A percentile compares a stretch with the other conserved stretches of the same genome.
Evolutionary conservation across 2,797 vertebrate genomes (phyloP).

Genomic region (Varecia variegata): DNA sequence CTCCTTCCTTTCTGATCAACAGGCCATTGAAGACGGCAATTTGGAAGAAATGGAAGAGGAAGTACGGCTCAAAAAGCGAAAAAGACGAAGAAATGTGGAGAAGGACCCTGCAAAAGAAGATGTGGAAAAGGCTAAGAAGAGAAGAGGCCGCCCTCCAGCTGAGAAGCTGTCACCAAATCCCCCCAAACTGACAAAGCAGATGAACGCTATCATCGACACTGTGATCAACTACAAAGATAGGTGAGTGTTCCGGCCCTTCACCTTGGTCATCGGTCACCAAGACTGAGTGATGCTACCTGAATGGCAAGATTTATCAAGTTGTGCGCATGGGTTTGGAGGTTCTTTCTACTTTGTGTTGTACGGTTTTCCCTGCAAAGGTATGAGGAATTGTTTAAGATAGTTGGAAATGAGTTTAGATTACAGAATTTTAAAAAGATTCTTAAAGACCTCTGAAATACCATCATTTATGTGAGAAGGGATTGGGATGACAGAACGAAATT

Average conservation of each 20-base stretch:
- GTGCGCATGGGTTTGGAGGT: accelerated
- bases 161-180: constrained; percentile 97
- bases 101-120: constrained; percentile 93
- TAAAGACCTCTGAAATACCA: not conserved
- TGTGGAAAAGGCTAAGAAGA: constrained; percentile 95
- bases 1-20: constrained; percentile 35
- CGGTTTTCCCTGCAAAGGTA: not conserved
- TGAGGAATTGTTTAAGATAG: not conserved
- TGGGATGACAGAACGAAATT: not conserved
- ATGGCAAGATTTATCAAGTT: too few species aligned
- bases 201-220: constrained; percentile 96
- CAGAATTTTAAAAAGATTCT: not conserved
- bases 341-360: not conserved
- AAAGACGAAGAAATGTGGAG: constrained; percentile 94
- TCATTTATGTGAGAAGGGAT: not conserved
- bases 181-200: constrained; percentile 96
- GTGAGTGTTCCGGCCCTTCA: constrained; percentile 77
- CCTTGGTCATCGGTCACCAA: accelerated
- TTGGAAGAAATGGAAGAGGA: constrained; percentile 99
- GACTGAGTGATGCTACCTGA: not conserved
- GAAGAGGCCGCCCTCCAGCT: constrained; percentile 94
- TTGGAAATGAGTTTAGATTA: not conserved
- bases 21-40: constrained; percentile 99
- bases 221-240: constrained; percentile 98
- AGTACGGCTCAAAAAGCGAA: constrained; percentile 96